A percentile compares a stretch with the other conserved stretches of the same genome.
These are phyloP conservation scores for Baccha elongata DNA, from an alignment of 2,888 invertebrate species.

Conservation along the genomic window DNA sequence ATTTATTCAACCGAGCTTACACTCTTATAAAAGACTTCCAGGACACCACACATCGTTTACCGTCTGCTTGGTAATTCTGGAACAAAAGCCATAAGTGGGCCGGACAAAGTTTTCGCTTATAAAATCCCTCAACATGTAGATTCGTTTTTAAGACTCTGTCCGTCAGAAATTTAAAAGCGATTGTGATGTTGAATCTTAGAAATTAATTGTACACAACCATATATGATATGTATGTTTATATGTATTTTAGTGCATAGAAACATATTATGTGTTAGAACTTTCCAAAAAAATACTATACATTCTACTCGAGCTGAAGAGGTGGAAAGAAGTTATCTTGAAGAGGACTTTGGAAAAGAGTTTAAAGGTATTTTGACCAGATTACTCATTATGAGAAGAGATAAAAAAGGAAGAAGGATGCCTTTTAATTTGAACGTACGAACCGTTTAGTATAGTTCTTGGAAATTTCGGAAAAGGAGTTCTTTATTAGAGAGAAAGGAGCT, in stretches of 20 bases:
- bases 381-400: slow-evolving; percentile 10
- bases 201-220: slow-evolving; percentile 30
- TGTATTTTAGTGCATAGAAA: no score
- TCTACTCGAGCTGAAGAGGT: slow-evolving; percentile 6
- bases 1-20: slow-evolving; percentile 60
- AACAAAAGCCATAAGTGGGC: slow-evolving; percentile 33
- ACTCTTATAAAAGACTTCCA: slow-evolving; percentile 45
- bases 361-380: slow-evolving; percentile 9
- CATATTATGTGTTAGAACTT: not conserved
- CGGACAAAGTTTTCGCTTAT: slow-evolving; percentile 38
- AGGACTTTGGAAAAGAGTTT: not conserved
- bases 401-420: not conserved
- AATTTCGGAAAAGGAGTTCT: slow-evolving; percentile 10
- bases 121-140: not conserved
- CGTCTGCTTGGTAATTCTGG: slow-evolving; percentile 37
- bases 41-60: slow-evolving; percentile 37
- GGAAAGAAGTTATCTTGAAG: slow-evolving; percentile 16
- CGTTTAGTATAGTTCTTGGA: slow-evolving; percentile 3
- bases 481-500: not conserved
- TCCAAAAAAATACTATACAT: not conserved
- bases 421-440: slow-evolving; percentile 28
- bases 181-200: slow-evolving; percentile 43
- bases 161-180: slow-evolving; percentile 48
- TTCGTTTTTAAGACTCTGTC: slow-evolving; percentile 3
- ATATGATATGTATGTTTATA: no score